Evolutionary conservation across 2,797 vertebrate species (phyloP), one percentile per base, ranked within the genome.

Genomic region (Gorsachius magnificus): DNA sequence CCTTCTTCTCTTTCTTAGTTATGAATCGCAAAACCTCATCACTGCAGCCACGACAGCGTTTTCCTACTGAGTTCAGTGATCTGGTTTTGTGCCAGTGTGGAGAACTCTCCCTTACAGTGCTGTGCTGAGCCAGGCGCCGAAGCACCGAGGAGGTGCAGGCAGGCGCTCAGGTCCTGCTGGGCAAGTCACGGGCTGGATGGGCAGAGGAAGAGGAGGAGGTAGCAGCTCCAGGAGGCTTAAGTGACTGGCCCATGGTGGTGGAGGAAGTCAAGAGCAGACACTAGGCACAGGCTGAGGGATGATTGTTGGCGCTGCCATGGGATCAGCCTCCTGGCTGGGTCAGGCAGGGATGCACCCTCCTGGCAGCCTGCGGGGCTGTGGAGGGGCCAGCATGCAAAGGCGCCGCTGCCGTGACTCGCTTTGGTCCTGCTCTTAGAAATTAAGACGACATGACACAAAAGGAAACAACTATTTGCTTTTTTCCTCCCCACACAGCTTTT

Each of bases 401-500:
- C 70, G 4, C 91, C 22, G 0, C 68, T 88, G 68, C 90, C 15
- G 6, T 2, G 15, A 41, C 61, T 88, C 16, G 13, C 85, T 93
- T 69, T 87, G 79, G 91, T 95, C 88, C 84, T 85, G 61, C 76
- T 92, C 75, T 91, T 90, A 85, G 87, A 96, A 92, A 93, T 41
- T 61, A 81, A 87, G 87, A 95, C 86, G 76, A 92, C 22, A 13
- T 38, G 48, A 64, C 77, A 94, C 58, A 60, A 91, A 93, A 83
- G 68, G 78, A 85, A 90, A 68, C 29, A 91, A 85, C 83, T 95
- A 38, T 97, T 96, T 97, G 93, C 28, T 87, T 90, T 96, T 85
- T 96, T 90, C 51, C 20, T 93, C 81, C 83, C 56, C 0, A 0
- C 33, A 43, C 76, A 87, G 74, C 83, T 93, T 92, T 87, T 65